Evolutionary conservation across 2,888 invertebrate species (phyloP).

Genomic region (Scelioninae gen. 2): DNA sequence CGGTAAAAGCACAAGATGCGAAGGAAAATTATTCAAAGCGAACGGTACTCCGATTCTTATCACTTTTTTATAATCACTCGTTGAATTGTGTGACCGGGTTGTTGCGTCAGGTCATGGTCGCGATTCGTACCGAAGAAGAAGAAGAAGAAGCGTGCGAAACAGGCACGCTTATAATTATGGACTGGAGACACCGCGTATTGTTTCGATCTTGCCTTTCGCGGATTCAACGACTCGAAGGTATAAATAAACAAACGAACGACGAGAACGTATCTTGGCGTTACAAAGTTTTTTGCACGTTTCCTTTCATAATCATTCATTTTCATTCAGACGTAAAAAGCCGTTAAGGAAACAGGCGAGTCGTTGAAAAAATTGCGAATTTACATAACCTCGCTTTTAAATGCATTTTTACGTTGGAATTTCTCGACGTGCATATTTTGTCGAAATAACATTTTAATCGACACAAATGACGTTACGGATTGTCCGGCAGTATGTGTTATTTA

Average conservation of each 20-base stretch:
- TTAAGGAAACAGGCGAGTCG: too few relatives aligned
- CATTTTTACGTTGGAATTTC: too few relatives aligned
- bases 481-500: too few relatives aligned
- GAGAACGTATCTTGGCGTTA: not conserved
- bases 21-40: conserved; percentile 7
- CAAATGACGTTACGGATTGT: too few relatives aligned
- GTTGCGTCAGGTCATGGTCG: conserved; percentile 31
- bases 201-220: not conserved
- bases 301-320: too few relatives aligned
- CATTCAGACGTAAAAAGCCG: too few relatives aligned
- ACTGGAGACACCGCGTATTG: not conserved
- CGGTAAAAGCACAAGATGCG: conserved; percentile 3
- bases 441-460: too few relatives aligned
- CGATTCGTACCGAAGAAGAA: conserved; percentile 16
- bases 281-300: too few relatives aligned
- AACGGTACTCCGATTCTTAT: conserved; percentile 26
- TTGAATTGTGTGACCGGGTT: conserved; percentile 40
- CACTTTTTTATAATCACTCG: conserved; percentile 4
- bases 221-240: conserved; percentile 2
- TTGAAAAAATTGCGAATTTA: too few relatives aligned
- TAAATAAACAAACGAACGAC: conserved; percentile 14
- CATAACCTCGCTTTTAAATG: too few relatives aligned
- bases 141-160: conserved; percentile 14
- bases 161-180: conserved; percentile 10
- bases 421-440: too few relatives aligned